A percentile compares a stretch with the other conserved stretches of the same genome.
phyloP scores from a whole-genome alignment of 2,113 vertebrate species.

The Corythornis vintsioides region DNA sequence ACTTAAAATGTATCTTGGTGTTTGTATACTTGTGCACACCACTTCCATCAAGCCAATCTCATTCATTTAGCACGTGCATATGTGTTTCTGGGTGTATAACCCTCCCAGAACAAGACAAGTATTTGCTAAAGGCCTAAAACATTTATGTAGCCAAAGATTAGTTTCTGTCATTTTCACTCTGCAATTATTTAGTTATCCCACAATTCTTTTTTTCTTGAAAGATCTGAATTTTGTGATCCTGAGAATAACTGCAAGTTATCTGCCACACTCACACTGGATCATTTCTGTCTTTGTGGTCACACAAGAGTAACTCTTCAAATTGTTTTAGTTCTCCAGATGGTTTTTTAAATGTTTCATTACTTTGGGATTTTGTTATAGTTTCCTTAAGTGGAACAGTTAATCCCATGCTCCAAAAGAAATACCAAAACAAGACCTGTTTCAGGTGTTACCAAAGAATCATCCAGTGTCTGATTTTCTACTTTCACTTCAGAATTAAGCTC shows the following conservation, averaged over 20 bases:
- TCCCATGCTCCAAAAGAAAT: neutral
- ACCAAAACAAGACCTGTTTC: neutral
- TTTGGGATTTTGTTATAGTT: neutral
- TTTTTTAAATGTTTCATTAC: slow-evolving; percentile 9
- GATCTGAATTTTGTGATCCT: neutral
- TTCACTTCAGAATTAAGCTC: neutral
- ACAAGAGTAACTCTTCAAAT: neutral
- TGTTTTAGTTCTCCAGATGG: neutral
- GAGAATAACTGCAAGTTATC: neutral
- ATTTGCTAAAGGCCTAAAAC: neutral
- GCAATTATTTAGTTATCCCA: neutral
- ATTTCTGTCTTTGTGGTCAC: neutral
- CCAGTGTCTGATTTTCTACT: neutral
- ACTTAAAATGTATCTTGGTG: neutral
- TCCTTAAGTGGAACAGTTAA: neutral
- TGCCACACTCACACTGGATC: neutral
- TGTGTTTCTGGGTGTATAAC: neutral
- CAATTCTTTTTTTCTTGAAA: neutral
- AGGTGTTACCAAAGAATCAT: neutral
- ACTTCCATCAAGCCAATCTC: neutral
- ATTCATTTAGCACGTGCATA: neutral
- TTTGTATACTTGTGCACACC: neutral
- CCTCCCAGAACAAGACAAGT: neutral
- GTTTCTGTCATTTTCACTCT: neutral
- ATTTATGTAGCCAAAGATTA: neutral